Base-by-base conservation (phyloP, 23 tunicate genomes). In the Diplosoma virens region DNA sequence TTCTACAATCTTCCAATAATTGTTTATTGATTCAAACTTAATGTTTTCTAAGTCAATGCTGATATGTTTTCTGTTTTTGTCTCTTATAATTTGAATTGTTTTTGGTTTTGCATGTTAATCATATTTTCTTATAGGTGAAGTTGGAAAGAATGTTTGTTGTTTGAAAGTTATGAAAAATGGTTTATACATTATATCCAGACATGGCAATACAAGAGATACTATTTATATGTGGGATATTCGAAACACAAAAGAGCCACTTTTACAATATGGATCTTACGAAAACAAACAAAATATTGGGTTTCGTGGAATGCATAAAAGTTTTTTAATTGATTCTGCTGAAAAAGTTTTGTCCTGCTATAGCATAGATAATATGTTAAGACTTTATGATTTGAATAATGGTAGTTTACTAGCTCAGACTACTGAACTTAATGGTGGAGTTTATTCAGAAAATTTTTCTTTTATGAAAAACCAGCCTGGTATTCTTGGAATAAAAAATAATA, bases 211-310 rank as follows among this genome's bases (percentile, higher is more conserved):
- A 5, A 6, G 28, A 3, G 69, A 61, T 61, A 27, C 2, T 29
- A 61, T 3, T 27, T 61, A 29, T 61, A 7, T 61, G 35, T 61
- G 69, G 69, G 69, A 61, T 29, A 16, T 61, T 28, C 9, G 69
- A 29, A 27, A 27, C 30, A 7, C 21, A 35, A 18, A 29, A 27
- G 30, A 29, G 34, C 69, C 69, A 3, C 9, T 61, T 3, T 61
- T 61, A 29, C 34, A 29, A 3, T 61, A 9, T 61, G 69, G 69
- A 11, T 3, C 69, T 26, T 61, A 5, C 30, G 23, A 61, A 61
- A 61, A 61, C 35, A 27, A 7, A 6, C 9, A 61, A 61, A 61
- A 61, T n/a, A 28, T 61, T 61, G 69, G 69, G 6, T 61, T 61
- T 61, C 69, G 35, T 9, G 35, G 69, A 3, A 61, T 61, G 35